Conservation (phyloP, 1,140 invertebrate species). For the Drosophila burlai region DNA sequence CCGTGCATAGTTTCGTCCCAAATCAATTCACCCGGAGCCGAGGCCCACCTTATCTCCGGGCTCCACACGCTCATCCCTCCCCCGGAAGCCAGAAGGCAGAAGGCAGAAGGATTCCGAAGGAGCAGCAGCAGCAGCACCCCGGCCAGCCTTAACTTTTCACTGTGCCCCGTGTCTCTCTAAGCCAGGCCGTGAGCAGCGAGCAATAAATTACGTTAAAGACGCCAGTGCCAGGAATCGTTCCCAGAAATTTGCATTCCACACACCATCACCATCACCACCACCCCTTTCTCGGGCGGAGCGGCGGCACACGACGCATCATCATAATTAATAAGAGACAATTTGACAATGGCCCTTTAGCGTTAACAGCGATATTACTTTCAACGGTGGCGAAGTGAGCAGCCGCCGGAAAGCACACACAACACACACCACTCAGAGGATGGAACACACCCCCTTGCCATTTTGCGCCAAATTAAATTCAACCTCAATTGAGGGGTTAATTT, state of each 20-base stretch:
- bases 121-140: constrained; percentile 23
- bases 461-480: constrained; percentile 85
- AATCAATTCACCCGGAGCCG: constrained; percentile 61
- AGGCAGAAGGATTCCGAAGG: constrained; percentile 54
- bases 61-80: constrained; percentile 33
- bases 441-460: constrained; percentile 78
- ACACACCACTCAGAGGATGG: constrained; percentile 18
- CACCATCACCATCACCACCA: constrained; percentile 19
- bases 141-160: constrained; percentile 71
- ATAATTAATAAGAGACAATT: constrained; percentile 84
- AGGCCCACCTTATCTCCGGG: constrained; percentile 43
- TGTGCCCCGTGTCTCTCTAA: constrained; percentile 33
- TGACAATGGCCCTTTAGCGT: constrained; percentile 82
- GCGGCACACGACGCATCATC: constrained; percentile 73
- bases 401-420: constrained; percentile 40
- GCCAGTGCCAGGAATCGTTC: constrained; percentile 60
- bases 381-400: constrained; percentile 63
- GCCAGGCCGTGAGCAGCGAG: constrained; percentile 42
- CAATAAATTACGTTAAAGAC: constrained; percentile 82
- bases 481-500: constrained; percentile 85
- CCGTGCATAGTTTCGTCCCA: constrained; percentile 71
- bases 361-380: constrained; percentile 82
- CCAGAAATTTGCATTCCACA: constrained; percentile 71
- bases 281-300: constrained; percentile 11
- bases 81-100: not conserved